Evolutionary conservation across 1,140 invertebrate genomes (phyloP), one percentile per base, ranked within the genome.

Genomic region (Drosophila asahinai): DNA sequence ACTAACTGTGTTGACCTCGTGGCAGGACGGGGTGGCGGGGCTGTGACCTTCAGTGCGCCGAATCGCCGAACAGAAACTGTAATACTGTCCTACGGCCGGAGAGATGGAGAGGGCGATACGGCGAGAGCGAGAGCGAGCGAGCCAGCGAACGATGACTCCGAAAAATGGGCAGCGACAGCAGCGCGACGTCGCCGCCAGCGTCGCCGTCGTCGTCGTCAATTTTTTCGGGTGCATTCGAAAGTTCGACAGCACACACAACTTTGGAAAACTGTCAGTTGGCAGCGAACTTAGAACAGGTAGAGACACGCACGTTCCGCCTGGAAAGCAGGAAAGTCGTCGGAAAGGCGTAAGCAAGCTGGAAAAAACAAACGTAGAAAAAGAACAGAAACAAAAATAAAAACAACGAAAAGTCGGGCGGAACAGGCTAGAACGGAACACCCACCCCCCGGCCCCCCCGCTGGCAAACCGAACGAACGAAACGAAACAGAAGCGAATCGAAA

Each of bases 221-320:
- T 81, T 86, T 87, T 90, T 83, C 78, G 80, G 75, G 72, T 81
- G 86, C 87, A 83, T 83, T 83, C 72, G 79, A 91, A 92, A 92
- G 92, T 93, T 93, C 90, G 91, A 91, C 91, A 57, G 54, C 54
- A 57, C 36, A 57, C 54, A 57, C 19, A 93, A 93, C 83, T 93
- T 93, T 93, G 87, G 81, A 92, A 93, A 93, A 93, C 83, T 93
- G 92, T 91, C 92, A 93, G 92, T 93, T 93, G 81, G 89, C 86
- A 92, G 89, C 83, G 92, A 93, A 93, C 92, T 93, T 93, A 84
- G 92, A 89, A 92, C 92, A 93, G 92, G 92, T 93, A 93, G 92
- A 93, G 92, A 93, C 54, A 57, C 92, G 86, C 86, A 89, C 87
- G 81, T 83, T 87, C 80, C 75, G 83, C 60, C 78, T 86, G 77